Evolutionary conservation across 2,888 invertebrate species (phyloP), one percentile per base, ranked within the genome.

Genomic region (Spodoptera littoralis): DNA sequence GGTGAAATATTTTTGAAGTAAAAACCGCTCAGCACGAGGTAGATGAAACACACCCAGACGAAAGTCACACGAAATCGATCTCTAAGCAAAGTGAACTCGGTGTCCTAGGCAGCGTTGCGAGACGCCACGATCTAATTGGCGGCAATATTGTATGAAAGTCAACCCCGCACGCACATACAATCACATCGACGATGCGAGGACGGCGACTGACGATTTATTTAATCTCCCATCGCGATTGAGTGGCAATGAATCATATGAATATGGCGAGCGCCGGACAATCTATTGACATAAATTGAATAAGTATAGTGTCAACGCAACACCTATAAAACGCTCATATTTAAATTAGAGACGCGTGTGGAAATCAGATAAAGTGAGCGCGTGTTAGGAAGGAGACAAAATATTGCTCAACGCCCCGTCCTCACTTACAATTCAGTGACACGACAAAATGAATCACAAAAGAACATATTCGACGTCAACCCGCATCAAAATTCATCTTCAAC

Each of bases 201-300:
- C 87, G 88, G 84, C 84, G 80, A 82, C 77, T 73, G 80, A 77
- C 82, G 84, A 86, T 88, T 87, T 86, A 91, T 90, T 89, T 86
- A 86, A 91, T 89, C 88, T 87, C 73, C 77, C 75, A 80, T 70
- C 66, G 71, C 82, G 84, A 88, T 85, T 87, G 84, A 88, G 82
- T 77, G 77, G 78, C 88, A 88, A 87, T 87, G 85, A 89, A 89
- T 89, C 86, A 88, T 83, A 79, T 81, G 77, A 83, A 77, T 62
- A 66, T 54, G 54, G 76, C 78, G 80, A 80, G 77, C 80, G 75
- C 65, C 70, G 69, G 70, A 67, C 81, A 75, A 80, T 83, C 75
- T 83, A 88, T 88, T 88, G 88, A 77, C 75, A 86, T 80, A 84
- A 88, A 92, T 89, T 90, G 87, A 90, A 89, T 85, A 88, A 87